Percentiles rank a stretch among this genome's conserved stretches.
phyloP scores from a whole-genome alignment of 2,113 vertebrate genomes.

The Dicaeum eximium region DNA sequence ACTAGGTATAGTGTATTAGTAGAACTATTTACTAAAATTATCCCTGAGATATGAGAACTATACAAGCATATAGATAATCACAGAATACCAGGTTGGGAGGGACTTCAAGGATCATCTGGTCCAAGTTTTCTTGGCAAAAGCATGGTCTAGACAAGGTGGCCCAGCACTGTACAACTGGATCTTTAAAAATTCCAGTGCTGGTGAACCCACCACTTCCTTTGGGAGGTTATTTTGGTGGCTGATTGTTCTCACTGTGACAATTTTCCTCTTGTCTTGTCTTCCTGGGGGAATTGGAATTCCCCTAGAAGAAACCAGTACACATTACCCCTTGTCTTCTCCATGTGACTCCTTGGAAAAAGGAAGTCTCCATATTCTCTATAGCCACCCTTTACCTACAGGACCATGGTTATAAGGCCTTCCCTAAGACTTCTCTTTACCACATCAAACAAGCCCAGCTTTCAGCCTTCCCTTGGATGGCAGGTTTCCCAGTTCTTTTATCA shows the following conservation, averaged over 20 bases:
- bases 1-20: background rate
- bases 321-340: rapidly evolving
- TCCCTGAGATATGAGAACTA: background rate
- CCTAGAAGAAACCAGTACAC: background rate
- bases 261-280: background rate
- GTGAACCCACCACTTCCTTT: background rate
- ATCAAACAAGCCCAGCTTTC: background rate
- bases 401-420: background rate
- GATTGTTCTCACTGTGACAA: background rate
- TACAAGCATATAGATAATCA: background rate
- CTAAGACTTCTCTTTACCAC: background rate
- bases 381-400: background rate
- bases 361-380: too few relatives aligned
- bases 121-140: background rate
- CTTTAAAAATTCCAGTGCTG: background rate
- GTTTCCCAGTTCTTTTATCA: background rate
- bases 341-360: background rate
- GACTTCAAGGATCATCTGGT: background rate
- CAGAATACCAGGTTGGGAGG: background rate
- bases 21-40: background rate
- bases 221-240: background rate
- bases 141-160: background rate
- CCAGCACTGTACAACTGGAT: background rate
- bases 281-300: background rate
- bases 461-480: background rate